Conservation (phyloP, 1,140 invertebrate species). For the Papilio polytes region DNA sequence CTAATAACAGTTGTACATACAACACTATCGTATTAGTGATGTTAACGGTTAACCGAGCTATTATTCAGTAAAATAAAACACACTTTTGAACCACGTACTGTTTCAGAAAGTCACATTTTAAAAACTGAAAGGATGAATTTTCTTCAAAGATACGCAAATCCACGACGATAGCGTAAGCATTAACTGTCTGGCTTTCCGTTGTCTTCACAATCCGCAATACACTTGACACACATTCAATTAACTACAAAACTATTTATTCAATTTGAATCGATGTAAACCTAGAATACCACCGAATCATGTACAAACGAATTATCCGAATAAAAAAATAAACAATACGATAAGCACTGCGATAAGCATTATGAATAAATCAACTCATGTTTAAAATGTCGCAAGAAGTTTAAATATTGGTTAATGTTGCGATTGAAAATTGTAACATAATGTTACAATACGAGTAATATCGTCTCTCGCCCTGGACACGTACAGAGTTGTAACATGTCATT, state of each 20-base stretch:
- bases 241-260: not conserved
- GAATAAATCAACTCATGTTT: not conserved
- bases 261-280: not conserved
- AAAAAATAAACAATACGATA: not conserved
- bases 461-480: not conserved
- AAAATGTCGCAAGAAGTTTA: constrained; percentile 1
- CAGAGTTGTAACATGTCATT: not conserved
- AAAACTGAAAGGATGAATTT: not conserved
- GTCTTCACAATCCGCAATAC: not conserved
- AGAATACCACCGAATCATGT: not conserved
- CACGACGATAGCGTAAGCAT: not conserved
- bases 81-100: not conserved
- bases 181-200: not conserved
- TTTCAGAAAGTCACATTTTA: not conserved
- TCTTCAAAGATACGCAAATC: not conserved
- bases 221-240: not conserved
- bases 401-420: not conserved
- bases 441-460: not conserved
- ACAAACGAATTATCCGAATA: not conserved
- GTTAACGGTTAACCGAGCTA: too few species aligned
- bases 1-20: not conserved
- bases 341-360: not conserved
- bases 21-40: not conserved
- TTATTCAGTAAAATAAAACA: not conserved
- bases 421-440: not conserved